Base-by-base conservation (phyloP, 2,797 vertebrate genomes). In the Hafferia zeledoni region DNA sequence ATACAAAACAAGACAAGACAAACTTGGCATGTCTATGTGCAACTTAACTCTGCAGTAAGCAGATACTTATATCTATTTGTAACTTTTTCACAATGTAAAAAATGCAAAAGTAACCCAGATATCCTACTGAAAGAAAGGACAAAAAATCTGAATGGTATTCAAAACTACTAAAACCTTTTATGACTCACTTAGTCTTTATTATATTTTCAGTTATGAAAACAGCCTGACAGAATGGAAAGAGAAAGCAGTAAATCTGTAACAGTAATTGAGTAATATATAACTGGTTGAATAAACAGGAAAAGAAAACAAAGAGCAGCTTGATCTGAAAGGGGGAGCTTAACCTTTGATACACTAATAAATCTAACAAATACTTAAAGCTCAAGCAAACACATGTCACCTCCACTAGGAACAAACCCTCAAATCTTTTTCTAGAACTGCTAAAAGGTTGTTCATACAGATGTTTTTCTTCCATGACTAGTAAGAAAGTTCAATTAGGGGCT, bases 311-410 rank as follows among this genome's bases (percentile, higher is more conserved):
- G 94, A 95, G 52, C 61, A 93, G 92, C 83, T 83, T 96, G 79
- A 96, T 83, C 76, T 91, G 91, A 93, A 94, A 92, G 41, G 47
- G 89, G 14, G 76, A 95, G 94, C 91, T 97, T 97, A 96, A 97
- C 94, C 96, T 97, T 93, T 96, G 94, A 91, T 94, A 96, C 94
- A 88, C 82, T 96, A 86, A 81, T 91, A 96, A 95, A 96, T 81
- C 90, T 88, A 91, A 69, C 87, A 94, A 95, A 86, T 60, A 67
- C 80, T 91, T 83, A 82, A 92, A 93, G 91, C 92, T 90, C 67
- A 56, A 87, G 83, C 59, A 92, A 93, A 90, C 2, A 0, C 82
- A 79, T 46, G 75, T 59, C 79, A 77, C 70, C n/a, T 78, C 82
- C 43, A n/a, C 61, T 65, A 92, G 79, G 65, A 89, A 63, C 44